Base-by-base conservation (phyloP, 2,888 invertebrate species). In the Acleris sparsana region DNA sequence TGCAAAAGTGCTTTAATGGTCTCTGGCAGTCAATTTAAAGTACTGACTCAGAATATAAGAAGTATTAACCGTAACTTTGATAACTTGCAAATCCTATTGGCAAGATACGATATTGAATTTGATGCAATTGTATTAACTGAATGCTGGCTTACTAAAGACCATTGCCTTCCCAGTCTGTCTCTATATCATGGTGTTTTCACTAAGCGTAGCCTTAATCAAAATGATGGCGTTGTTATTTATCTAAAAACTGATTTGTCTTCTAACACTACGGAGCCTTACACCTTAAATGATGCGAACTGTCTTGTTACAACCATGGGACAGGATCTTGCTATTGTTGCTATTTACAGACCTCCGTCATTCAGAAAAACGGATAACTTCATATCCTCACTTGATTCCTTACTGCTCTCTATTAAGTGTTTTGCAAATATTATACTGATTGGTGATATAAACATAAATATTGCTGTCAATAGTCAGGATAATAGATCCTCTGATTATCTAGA, bases 401-500 rank as follows among this genome's bases (percentile, higher is more conserved):
- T 48, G 17, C 3, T 11, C 0, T 17, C 9, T 17, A 3, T 53
- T n/a, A 48, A 46, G 9, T 7, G 3, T 3, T 62, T 20, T 13
- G 5, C 7, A 17, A 64, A 64, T 53, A 29, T 59, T 49, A 39
- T 39, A 2, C 5, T 58, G 3, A 25, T 57, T 6, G 57, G 63
- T 25, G 63, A 63, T 33, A 44, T 63, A 2, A 63, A 63, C 33
- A 63, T 63, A n/a, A 29, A 63, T 29, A 63, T 58, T 18, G 44
- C 9, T 13, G 49, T 22, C 1, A 20, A 46, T 29, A 39, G 7
- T 18, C 39, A 39, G 13, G 63, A 63, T 18, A 51, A 16, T 17
- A 49, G 49, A n/a, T 39, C 33, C 13, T 16, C 33, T 33, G 43
- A 43, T 25, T 63, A 63, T 29, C 18, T 53, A 17, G 33, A 52